Evolutionary conservation across 1,140 invertebrate species (phyloP), one percentile per base, ranked within the genome.

Genomic region (Tetranychus urticae): DNA sequence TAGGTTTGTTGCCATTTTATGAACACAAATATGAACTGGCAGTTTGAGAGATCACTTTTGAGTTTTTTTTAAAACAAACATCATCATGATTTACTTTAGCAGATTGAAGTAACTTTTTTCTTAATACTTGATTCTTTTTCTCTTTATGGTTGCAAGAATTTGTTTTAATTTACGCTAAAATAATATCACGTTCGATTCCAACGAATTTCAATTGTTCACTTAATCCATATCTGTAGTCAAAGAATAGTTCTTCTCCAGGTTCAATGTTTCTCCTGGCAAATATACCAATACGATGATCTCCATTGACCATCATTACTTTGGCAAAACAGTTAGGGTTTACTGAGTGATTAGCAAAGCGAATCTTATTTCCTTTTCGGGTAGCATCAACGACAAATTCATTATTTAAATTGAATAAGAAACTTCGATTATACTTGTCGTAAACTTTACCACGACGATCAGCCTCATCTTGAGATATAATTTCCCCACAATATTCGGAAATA

Each of bases 321-420:
- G 94, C 93, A 74, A 93, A 96, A 75, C 94, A 99, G 75, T 98
- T 98, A 1, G 94, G 94, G 80, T 97, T 97, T 65, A 97, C 89
- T 6, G 93, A 97, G 77, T 98, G 94, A 77, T 99, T 99, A 39
- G 94, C 94, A 75, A 98, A 99, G 46, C 96, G 80, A 65, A 98
- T 98, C 76, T 98, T 97, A 75, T 99, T 99, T 48, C 96, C 96
- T 73, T 98, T 97, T 33, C 92, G 77, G 1, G 93, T 97, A 10
- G 96, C 94, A 76, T 99, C 96, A 58, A 99, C 93, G 10, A 97
- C 92, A 76, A 91, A 97, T 74, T 97, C 84, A 72, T 96, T 93
- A 70, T 98, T 98, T 10, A 98, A 78, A 78, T 98, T 97, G 71
- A 99, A 99, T 4, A 99, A 79, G 73, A 97, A 99, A 67, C 90